Percentiles rank a stretch among this genome's conserved stretches.
Conservation (phyloP, 2,888 invertebrate species). For the Caenorhabditis angaria region DNA sequence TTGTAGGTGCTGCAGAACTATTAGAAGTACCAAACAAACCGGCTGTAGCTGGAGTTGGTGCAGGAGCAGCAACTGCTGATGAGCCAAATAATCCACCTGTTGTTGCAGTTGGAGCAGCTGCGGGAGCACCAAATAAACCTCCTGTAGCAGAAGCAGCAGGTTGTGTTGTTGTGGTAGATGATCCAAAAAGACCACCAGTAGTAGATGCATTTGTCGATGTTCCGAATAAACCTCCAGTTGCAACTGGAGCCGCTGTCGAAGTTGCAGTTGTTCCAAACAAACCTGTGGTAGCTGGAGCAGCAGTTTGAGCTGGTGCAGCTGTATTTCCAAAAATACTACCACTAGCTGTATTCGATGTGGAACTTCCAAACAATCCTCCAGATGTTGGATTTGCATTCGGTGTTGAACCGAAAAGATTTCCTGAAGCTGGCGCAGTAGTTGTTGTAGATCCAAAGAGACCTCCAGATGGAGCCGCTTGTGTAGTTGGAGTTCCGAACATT, state of each 20-base stretch:
- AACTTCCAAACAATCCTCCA: constrained; percentile 11
- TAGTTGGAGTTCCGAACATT: constrained; percentile 9
- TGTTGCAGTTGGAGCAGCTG: constrained; percentile 4
- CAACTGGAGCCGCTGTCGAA: neutral
- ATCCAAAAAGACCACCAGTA: constrained; percentile 2
- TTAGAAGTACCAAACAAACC: too few species aligned
- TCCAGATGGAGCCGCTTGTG: constrained; percentile 8
- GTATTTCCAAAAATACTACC: constrained; percentile 11
- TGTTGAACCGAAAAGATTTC: constrained; percentile 11
- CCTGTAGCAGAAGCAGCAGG: neutral
- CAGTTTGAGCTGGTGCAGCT: constrained; percentile 1
- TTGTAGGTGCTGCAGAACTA: too few species aligned
- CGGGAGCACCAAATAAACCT: constrained; percentile 6
- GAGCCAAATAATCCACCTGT: constrained; percentile 8
- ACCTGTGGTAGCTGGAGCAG: constrained; percentile 9
- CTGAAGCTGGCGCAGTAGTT: neutral
- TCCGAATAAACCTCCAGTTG: constrained; percentile 7
- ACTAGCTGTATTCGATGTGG: constrained; percentile 1
- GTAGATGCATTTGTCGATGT: neutral
- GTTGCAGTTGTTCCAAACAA: constrained; percentile 5
- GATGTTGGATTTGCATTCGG: neutral
- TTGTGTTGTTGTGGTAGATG: neutral
- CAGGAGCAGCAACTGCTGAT: too few species aligned
- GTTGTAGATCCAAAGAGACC: constrained; percentile 9
- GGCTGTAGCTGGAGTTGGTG: neutral